Evolutionary conservation across 2,113 vertebrate genomes (phyloP), one percentile per base, ranked within the genome.

Genomic region (Copsychus sechellarum): DNA sequence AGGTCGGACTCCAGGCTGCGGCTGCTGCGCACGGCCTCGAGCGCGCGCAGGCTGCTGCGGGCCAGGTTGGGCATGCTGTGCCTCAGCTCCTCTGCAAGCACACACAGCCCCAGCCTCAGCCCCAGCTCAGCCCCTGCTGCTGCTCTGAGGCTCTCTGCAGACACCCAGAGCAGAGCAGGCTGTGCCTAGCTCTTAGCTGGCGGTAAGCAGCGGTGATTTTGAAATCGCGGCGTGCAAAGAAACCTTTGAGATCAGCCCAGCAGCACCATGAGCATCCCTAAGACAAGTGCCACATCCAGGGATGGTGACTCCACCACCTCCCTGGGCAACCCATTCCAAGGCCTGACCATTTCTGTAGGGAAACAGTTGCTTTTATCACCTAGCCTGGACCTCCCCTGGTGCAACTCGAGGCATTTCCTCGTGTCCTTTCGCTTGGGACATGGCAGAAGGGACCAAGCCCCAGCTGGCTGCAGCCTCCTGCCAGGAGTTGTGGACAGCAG

Each of bases 31-130:
- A 99, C 98, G 4, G 99, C 98, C 89, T 99, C 99, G 90, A 99
- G 90, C 26, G 98, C 97, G 24, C 98, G 98, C 50, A 99, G 98
- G 93, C 98, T 98, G 71, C 98, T 98, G 95, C 98, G 98, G 83
- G 98, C 98, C 97, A 99, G 96, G 93, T 99, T 99, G 93, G 99
- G 99, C 99, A 99, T 99, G 97, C 98, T 99, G 97, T 98, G 98
- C 51, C 98, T 97, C 96, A 99, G 97, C 95, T 99, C 99, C 95
- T 99, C 99, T 99, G 98, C 15, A 51, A 51, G 24, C 26, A 51
- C 48, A 51, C 50, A 51, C 24, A 31, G 24, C 26, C 48, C 50
- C 81, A 36, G 12, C 36, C 43, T 18, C 42, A 43, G 42, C 38
- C 43, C 19, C 43, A 45, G 43, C 47, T 13, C 47, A 48, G 48